Conservation (phyloP, 2,113 vertebrate genomes). For the Lynx canadensis region DNA sequence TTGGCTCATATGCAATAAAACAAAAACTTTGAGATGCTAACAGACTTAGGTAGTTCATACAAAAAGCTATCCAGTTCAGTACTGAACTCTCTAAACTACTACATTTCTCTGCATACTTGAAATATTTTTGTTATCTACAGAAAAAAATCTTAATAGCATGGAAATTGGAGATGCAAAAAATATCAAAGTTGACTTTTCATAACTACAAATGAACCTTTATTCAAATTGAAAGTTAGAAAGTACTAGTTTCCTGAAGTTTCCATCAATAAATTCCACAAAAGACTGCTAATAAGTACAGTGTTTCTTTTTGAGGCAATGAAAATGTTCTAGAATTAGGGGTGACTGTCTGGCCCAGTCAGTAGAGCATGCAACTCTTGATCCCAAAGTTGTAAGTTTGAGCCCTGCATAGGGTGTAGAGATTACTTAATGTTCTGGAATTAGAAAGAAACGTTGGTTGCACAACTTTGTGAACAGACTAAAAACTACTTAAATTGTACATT, state of each 20-base stretch:
- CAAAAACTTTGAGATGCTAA: not conserved
- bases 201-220: slow-evolving; percentile 18
- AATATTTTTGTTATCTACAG: slow-evolving; percentile 60
- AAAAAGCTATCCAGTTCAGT: not conserved
- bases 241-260: not conserved
- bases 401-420: not conserved
- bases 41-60: not conserved
- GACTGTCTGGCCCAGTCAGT: not conserved
- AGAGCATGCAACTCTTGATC: not conserved
- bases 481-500: not conserved
- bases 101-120: slow-evolving; percentile 44
- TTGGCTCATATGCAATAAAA: not conserved
- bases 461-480: not conserved
- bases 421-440: not conserved
- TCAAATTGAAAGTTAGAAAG: slow-evolving; percentile 35
- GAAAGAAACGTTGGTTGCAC: not conserved
- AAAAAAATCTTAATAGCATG: slow-evolving; percentile 45
- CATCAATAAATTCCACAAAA: not conserved
- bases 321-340: not conserved
- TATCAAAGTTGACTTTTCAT: slow-evolving; percentile 35
- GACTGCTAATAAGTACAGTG: not conserved
- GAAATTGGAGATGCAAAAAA: slow-evolving; percentile 52
- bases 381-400: not conserved
- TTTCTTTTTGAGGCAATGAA: not conserved
- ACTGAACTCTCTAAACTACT: not conserved